phyloP scores from a whole-genome alignment of 2,888 invertebrate genomes.

The Agrotis exclamationis region DNA sequence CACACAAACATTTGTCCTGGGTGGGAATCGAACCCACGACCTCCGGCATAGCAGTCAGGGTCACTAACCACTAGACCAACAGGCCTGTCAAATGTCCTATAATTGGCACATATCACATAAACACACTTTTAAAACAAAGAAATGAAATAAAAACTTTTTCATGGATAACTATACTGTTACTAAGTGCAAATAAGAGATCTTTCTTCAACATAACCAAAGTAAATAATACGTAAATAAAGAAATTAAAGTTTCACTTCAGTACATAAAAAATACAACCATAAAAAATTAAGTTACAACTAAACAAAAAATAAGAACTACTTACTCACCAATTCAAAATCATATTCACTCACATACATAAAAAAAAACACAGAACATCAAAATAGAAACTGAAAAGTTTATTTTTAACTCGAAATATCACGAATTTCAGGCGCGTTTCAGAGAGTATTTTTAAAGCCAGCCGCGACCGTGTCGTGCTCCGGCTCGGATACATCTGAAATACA shows the following conservation, averaged over 20 bases:
- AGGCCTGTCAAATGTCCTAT: no score
- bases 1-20: no score
- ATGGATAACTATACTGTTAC: neutral
- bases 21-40: no score
- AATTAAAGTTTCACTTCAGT: neutral
- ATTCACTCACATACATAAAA: constrained; percentile 67
- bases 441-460: constrained; percentile 62
- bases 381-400: constrained; percentile 45
- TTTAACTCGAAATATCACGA: constrained; percentile 49
- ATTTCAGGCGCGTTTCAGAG: constrained; percentile 1
- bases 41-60: no score
- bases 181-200: neutral
- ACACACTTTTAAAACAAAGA: no score
- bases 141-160: no score
- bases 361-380: constrained; percentile 58
- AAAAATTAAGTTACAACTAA: neutral
- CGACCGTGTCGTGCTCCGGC: constrained; percentile 73
- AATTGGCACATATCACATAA: no score
- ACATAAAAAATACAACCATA: neutral
- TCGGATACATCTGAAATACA: constrained; percentile 71
- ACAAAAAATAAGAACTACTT: constrained; percentile 72
- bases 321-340: constrained; percentile 88
- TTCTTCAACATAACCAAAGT: neutral
- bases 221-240: neutral
- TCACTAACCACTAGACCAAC: no score